A percentile compares a stretch with the other conserved stretches of the same genome.
Conservation (phyloP, 1,140 invertebrate species). For the Drosophila quadrilineata region DNA sequence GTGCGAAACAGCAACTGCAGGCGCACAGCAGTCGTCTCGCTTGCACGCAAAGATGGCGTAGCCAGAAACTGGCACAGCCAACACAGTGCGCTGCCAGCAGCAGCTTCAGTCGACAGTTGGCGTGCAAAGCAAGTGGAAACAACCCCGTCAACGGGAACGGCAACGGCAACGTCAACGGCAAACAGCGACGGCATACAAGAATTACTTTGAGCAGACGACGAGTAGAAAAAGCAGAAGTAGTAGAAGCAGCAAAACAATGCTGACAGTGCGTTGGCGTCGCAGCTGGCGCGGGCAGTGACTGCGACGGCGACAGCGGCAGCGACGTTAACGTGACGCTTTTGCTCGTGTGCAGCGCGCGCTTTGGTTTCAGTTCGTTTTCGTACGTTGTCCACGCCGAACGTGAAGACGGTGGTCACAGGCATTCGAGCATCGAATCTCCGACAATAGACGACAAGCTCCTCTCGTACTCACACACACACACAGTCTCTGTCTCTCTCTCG, state of each 20-base stretch:
- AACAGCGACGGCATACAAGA: background rate
- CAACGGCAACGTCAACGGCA: conserved; percentile 8
- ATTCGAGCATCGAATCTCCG: no score
- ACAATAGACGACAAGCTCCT: no score
- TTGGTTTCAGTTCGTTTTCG: conserved; percentile 72
- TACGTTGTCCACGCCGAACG: conserved; percentile 66
- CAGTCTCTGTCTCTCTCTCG: background rate
- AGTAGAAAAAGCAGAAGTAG: background rate
- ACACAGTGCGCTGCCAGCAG: conserved; percentile 4
- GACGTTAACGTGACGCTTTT: conserved; percentile 55
- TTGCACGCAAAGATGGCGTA: conserved; percentile 66
- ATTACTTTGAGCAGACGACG: conserved; percentile 8
- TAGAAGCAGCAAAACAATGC: conserved; percentile 1
- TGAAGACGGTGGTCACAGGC: conserved; percentile 35
- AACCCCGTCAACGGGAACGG: conserved; percentile 23
- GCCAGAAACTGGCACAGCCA: no score
- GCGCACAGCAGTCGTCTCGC: conserved; percentile 22
- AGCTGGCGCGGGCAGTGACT: conserved; percentile 33
- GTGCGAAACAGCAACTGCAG: background rate
- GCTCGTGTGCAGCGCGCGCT: conserved; percentile 67
- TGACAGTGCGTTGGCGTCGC: conserved; percentile 29
- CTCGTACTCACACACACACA: conserved; percentile 5
- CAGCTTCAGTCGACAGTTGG: conserved; percentile 41
- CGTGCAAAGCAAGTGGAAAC: conserved; percentile 38
- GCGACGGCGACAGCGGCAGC: conserved; percentile 25